Evolutionary conservation across 2,113 vertebrate genomes (phyloP).

Genomic region (Myocastor coypus): DNA sequence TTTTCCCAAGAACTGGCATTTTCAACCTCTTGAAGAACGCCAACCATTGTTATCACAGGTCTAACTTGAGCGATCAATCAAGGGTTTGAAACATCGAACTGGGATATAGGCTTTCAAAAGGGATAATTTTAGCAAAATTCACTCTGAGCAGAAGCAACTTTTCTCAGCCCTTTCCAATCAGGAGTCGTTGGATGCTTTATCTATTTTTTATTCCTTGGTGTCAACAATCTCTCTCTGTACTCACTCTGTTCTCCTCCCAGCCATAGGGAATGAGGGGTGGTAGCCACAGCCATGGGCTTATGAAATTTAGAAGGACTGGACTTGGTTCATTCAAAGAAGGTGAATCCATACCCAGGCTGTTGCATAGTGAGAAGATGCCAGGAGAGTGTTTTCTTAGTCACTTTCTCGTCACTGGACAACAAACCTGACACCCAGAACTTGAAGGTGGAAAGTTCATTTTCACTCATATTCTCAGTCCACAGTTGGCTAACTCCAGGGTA

Average conservation of each 20-base stretch:
- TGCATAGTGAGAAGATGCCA: not conserved
- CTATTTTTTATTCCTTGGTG: not conserved
- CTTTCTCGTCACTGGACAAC: not conserved
- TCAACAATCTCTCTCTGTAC: not conserved
- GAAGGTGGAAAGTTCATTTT: not conserved
- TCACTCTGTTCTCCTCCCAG: not conserved
- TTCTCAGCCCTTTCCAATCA: not conserved
- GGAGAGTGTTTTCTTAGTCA: not conserved
- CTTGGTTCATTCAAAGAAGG: not conserved
- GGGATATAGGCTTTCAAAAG: conserved; percentile 47
- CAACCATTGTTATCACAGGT: conserved; percentile 60
- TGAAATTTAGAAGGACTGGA: not conserved
- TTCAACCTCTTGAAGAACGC: conserved; percentile 58
- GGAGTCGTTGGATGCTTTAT: not conserved
- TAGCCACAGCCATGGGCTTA: not conserved
- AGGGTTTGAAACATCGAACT: conserved; percentile 7
- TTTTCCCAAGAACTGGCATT: conserved; percentile 68
- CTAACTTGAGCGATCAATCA: conserved; percentile 45
- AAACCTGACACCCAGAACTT: not conserved
- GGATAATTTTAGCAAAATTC: conserved; percentile 70
- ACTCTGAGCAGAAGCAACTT: conserved; percentile 2
- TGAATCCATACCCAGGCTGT: not conserved
- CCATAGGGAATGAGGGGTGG: conserved; percentile 40
- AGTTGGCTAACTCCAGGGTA: not conserved
- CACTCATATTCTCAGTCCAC: not conserved